Percentiles rank a stretch among this genome's conserved stretches.
Conservation (phyloP, 2,797 vertebrate species). For the Enteromius unitaeniatus region DNA sequence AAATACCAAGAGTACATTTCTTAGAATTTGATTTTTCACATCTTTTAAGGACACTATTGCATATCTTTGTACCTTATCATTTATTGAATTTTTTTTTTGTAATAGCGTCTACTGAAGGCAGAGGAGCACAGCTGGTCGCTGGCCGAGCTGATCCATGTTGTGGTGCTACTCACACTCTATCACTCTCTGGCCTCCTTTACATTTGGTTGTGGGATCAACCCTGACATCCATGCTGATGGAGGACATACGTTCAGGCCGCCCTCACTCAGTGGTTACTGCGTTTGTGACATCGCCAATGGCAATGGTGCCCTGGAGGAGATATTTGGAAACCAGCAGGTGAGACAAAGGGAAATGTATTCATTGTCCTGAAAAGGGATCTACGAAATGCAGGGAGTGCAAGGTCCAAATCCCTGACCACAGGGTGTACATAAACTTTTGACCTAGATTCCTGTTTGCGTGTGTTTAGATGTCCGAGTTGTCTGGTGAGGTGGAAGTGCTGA, state of each 20-base stretch:
- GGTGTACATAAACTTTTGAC: not conserved
- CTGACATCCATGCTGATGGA: conserved; percentile 93
- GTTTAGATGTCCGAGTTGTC: conserved; percentile 80
- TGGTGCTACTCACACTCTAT: conserved; percentile 97
- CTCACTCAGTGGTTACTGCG: conserved; percentile 90
- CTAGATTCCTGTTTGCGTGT: conserved; percentile 16
- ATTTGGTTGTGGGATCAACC: conserved; percentile 95
- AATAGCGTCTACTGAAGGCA: conserved; percentile 90
- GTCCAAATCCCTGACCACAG: not conserved
- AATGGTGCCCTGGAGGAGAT: conserved; percentile 85
- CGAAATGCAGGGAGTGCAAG: not conserved
- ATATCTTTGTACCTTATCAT: not conserved
- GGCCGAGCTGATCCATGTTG: conserved; percentile 94
- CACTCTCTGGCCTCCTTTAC: conserved; percentile 98
- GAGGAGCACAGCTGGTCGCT: conserved; percentile 99
- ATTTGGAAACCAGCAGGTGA: conserved; percentile 80
- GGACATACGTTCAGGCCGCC: conserved; percentile 95
- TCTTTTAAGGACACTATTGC: not conserved
- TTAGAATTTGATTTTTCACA: not conserved
- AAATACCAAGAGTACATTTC: not conserved
- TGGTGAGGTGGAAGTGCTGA: conserved; percentile 95
- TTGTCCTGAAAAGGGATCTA: not conserved
- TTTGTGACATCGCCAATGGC: conserved; percentile 94
- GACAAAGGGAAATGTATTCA: conserved; percentile 31
- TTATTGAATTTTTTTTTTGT: not conserved